Percentiles rank a stretch among this genome's conserved stretches.
phyloP scores from a whole-genome alignment of 2,113 vertebrate species.

The Chlorodrepanis virens region DNA sequence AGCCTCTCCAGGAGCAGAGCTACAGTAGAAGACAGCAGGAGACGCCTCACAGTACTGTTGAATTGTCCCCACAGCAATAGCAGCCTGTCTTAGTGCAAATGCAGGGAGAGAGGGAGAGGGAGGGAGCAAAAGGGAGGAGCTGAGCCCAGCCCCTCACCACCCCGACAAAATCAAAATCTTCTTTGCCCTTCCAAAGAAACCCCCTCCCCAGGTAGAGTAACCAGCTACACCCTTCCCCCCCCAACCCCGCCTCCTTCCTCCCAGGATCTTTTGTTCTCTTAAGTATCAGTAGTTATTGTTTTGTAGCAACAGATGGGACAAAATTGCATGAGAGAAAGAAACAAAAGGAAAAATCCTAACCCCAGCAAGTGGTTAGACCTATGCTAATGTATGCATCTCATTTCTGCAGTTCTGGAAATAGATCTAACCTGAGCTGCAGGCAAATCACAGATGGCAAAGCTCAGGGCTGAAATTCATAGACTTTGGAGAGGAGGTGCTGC shows the following conservation, averaged over 20 bases:
- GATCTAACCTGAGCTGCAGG: background rate
- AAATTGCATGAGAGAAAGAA: background rate
- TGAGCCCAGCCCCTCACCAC: background rate
- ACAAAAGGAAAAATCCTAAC: background rate
- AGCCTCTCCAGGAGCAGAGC: background rate
- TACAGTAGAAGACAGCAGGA: background rate
- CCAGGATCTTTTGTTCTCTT: background rate
- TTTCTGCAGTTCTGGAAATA: background rate
- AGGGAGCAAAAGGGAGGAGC: background rate
- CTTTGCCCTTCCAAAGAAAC: background rate
- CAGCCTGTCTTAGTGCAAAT: background rate
- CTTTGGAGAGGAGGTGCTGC: background rate
- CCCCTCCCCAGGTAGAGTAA: background rate
- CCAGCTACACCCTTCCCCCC: too few species aligned
- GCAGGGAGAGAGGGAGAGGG: too few species aligned
- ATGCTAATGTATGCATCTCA: background rate
- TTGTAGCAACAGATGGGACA: background rate
- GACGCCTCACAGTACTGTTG: rapidly evolving
- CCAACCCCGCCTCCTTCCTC: too few species aligned
- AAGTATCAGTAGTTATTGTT: background rate
- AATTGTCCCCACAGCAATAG: background rate
- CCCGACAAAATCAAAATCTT: background rate
- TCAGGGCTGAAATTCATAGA: background rate
- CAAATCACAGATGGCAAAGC: background rate
- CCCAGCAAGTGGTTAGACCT: background rate